Base-by-base conservation (phyloP, 1,140 invertebrate genomes). In the Euglossa dilemma region DNA sequence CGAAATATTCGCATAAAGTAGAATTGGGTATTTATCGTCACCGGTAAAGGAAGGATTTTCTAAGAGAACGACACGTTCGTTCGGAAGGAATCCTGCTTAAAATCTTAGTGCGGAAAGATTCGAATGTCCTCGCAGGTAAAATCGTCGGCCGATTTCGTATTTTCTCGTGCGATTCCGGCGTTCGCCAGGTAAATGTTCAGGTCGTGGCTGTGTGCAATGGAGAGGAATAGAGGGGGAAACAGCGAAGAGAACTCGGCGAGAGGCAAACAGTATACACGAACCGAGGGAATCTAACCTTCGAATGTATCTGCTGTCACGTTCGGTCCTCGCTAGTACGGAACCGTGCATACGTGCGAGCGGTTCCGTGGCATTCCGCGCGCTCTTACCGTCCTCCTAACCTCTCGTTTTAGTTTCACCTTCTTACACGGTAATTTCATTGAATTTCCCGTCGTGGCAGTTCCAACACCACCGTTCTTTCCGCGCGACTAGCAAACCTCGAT, bases 181-280 rank as follows among this genome's bases (percentile, higher is more conserved):
- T 92, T 93, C 83, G 88, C 88, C 91, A 93, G 92, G 92, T 92
- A 93, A 93, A 92, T 88, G 85, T 87, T 83, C 90, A 92, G 90
- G 91, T 92, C 89, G 91, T 45, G 75, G 72, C 61, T 61, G 67
- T 45, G 52, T 76, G 87, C 86, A 86, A 82, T 56, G 86, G 86
- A 86, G 85, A 84, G 75, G 80, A n/a, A 36, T 56, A 64, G n/a
- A 28, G 6, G 25, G 14, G 36, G 18, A 18, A 74, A 72, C 45
- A 80, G 66, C 45, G 54, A 28, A 63, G 80, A 86, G 64, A 84
- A 86, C 47, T 66, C 61, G 61, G 74, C 81, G 84, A 81, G 84
- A 83, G 78, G 69, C 77, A 57, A 75, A 61, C 59, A 76, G 66
- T 66, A 71, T 80, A 83, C 76, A 76, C 85, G 83, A 82, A 79